Evolutionary conservation across 2,113 vertebrate species (phyloP), one percentile per base, ranked within the genome.

Genomic region (Onychostruthus taczanowskii): DNA sequence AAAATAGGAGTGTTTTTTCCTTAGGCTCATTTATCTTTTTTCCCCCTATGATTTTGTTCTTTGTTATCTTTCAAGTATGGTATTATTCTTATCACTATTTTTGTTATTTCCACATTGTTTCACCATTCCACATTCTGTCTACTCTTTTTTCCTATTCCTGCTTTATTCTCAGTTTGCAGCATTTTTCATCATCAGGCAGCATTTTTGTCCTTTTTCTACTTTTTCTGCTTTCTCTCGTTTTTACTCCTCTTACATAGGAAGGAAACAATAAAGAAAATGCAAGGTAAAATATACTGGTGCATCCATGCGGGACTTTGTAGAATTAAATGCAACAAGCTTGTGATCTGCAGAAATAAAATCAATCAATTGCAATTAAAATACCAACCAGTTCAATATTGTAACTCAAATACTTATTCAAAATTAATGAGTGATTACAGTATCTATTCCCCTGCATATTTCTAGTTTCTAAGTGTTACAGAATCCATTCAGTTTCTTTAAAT

Each of bases 381-480:
- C 41, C 16, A 77, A 44, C 14, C n/a, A 89, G 62, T 92, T 91
- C 59, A 89, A 74, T 91, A 91, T 47, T 64, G 11, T 35, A 93
- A 58, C 11, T 73, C 56, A 73, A 83, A 87, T 90, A 72, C 64
- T 87, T 95, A 89, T 82, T 85, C 47, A 89, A 83, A 95, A 79
- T 69, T 37, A 82, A 76, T 49, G 41, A 89, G 13, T 75, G 49
- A 79, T 91, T 84, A 67, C 53, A 53, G 14, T 76, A 64, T 50
- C 31, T 66, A 33, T 85, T 95, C 33, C 63, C 28, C 30, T 80
- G n/a, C 19, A 79, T 58, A 39, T 46, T 8, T 33, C 62, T 89
- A 59, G 24, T 9, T 83, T 90, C 74, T 82, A 69, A 79, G 10
- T 47, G 10, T 35, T 50, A 35, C 4, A 77, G 64, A 90, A 87